phyloP scores from a whole-genome alignment of 2,888 invertebrate genomes.

The Brachyptera risi region DNA sequence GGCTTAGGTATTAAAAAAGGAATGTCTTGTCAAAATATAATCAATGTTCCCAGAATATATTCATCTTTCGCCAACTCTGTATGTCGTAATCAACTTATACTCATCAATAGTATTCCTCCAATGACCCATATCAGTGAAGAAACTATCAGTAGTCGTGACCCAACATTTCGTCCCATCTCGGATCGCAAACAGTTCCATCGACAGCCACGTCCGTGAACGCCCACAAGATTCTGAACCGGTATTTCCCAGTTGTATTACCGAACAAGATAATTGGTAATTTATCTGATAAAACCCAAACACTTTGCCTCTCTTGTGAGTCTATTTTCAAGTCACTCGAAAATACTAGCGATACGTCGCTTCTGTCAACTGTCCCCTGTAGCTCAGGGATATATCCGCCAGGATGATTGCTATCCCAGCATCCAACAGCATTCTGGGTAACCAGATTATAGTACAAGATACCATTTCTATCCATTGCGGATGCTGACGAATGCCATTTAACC shows the following conservation, averaged over 20 bases:
- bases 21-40: too few relatives aligned
- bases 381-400: constrained; percentile 40
- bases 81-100: too few relatives aligned
- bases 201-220: constrained; percentile 61
- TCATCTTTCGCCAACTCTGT: too few relatives aligned
- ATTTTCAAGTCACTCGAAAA: constrained; percentile 80
- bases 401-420: constrained; percentile 65
- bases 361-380: constrained; percentile 53
- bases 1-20: too few relatives aligned
- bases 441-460: constrained; percentile 73
- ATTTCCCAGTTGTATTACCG: constrained; percentile 54
- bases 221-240: constrained; percentile 71
- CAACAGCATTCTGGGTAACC: constrained; percentile 68
- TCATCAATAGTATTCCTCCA: too few relatives aligned
- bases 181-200: constrained; percentile 66
- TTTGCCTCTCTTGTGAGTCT: constrained; percentile 63
- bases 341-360: constrained; percentile 58
- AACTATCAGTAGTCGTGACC: too few relatives aligned
- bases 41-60: too few relatives aligned
- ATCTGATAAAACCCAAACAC: constrained; percentile 74
- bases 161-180: too few relatives aligned
- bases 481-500: constrained; percentile 57
- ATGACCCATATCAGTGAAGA: too few relatives aligned
- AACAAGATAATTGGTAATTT: constrained; percentile 69
- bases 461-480: constrained; percentile 64